Base-by-base conservation (phyloP, 2,113 vertebrate genomes). In the Leuciscus idus region DNA sequence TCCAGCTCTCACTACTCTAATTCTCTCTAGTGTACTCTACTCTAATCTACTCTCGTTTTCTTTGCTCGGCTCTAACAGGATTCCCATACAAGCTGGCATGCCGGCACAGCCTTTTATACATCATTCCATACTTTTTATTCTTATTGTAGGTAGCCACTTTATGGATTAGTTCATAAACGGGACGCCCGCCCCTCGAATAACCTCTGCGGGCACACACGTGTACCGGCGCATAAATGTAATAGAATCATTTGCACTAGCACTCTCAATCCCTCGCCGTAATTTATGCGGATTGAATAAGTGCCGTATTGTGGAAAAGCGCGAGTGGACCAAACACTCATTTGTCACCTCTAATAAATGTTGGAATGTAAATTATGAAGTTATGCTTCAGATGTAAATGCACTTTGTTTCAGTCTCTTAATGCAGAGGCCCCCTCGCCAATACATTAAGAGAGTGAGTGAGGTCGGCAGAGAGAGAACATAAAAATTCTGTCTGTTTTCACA, bases 311-410 rank as follows among this genome's bases (percentile, higher is more conserved):
- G 94, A 94, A 94, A 95, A 94, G 94, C 93, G 92, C 85, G 91
- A 94, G 93, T 94, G 92, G 93, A 94, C 94, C 94, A 94, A 95
- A 95, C 90, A 92, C 94, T 94, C 94, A 92, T 96, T 95, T 95
- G 95, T 96, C 95, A 96, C 94, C 94, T 95, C 97, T 98, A 98
- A 98, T 98, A 98, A 98, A 99, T 99, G 98, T 97, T 98, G 96
- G 96, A 97, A 96, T 98, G 98, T 99, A 99, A 99, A 98, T 99
- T 98, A 99, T 98, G 97, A 99, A 98, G 98, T 99, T 99, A 97
- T 97, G 98, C 97, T 97, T 97, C 96, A 98, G 97, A 99, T 98
- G 96, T 98, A 97, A 99, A 98, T 98, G 98, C 97, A 99, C 97
- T 99, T 96, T 98, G 98, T 99, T 95, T 97, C 97, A 97, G 96